These are phyloP conservation scores for Polylopha cassiicola DNA, from an alignment of 2,888 invertebrate genomes.

Conservation along the genomic window DNA sequence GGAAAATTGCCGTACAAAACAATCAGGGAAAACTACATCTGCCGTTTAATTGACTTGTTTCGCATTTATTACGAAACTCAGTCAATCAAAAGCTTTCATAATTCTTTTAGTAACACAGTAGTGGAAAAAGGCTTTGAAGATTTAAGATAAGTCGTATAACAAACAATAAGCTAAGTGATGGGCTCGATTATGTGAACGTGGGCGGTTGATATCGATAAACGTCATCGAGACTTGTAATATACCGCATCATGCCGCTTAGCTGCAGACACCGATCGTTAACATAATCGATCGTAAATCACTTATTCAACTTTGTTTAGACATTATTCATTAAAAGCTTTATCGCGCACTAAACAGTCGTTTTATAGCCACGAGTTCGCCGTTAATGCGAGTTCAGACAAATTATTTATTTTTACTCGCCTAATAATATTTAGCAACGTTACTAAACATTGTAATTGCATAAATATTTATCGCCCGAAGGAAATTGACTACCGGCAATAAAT, in stretches of 20 bases:
- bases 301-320: conserved; percentile 41
- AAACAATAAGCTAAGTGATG: conserved; percentile 25
- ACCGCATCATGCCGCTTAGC: conserved; percentile 28
- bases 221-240: conserved; percentile 25
- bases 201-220: conserved; percentile 30
- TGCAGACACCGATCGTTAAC: conserved; percentile 39
- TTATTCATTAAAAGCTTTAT: conserved; percentile 31
- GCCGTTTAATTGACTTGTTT: too few species aligned
- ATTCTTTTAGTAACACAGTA: too few species aligned
- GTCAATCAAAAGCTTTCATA: too few species aligned
- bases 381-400: conserved; percentile 23
- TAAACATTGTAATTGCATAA: conserved; percentile 25
- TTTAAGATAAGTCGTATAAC: conserved; percentile 7
- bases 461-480: conserved; percentile 28
- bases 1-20: conserved; percentile 5
- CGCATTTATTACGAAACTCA: too few species aligned
- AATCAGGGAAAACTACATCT: too few species aligned
- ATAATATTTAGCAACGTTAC: conserved; percentile 18
- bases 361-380: conserved; percentile 25
- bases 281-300: conserved; percentile 45
- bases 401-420: conserved; percentile 21
- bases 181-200: conserved; percentile 16
- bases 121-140: conserved; percentile 3
- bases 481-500: conserved; percentile 26
- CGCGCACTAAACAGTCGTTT: conserved; percentile 23